Base-by-base conservation (phyloP, 23 tunicate genomes). In the Aplidium turbinatum region DNA sequence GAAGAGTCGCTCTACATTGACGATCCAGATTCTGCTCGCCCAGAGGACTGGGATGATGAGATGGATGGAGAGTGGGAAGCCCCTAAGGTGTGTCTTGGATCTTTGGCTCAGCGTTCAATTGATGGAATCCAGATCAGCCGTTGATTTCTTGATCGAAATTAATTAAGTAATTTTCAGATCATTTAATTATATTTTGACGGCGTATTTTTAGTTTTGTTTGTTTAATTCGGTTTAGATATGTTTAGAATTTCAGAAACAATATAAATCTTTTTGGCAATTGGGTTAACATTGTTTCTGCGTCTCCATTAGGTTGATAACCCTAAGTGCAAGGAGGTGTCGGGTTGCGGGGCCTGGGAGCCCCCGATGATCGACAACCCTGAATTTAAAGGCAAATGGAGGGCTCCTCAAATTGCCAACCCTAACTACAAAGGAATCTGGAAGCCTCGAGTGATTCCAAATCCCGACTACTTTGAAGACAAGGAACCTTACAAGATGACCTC, bases 61-160 rank as follows among this genome's bases (percentile, higher is more conserved):
- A 92, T 92, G 88, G 98, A 92, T 84, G 98, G 98, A 2, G 98
- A 92, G 70, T 92, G 98, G 98, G 98, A 92, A 73, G 92, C 98
- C 0, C 87, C 98, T 7, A 82, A 81, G 70, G 96, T 89, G 47
- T 20, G 36, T 35, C 38, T 29, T 29, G n/a, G n/a, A n/a, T n/a
- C n/a, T n/a, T n/a, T n/a, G n/a, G n/a, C n/a, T n/a, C n/a, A n/a
- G n/a, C n/a, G n/a, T n/a, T n/a, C n/a, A n/a, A n/a, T n/a, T n/a
- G n/a, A n/a, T n/a, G n/a, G n/a, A n/a, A n/a, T n/a, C n/a, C n/a
- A n/a, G n/a, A n/a, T n/a, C n/a, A n/a, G n/a, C n/a, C n/a, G n/a
- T n/a, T n/a, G n/a, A n/a, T n/a, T n/a, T n/a, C n/a, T n/a, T n/a
- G n/a, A n/a, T n/a, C n/a, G n/a, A n/a, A n/a, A n/a, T n/a, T n/a